Evolutionary conservation across 2,113 vertebrate species (phyloP), one percentile per base, ranked within the genome.

Genomic region (Cyanoramphus novaezelandiae): DNA sequence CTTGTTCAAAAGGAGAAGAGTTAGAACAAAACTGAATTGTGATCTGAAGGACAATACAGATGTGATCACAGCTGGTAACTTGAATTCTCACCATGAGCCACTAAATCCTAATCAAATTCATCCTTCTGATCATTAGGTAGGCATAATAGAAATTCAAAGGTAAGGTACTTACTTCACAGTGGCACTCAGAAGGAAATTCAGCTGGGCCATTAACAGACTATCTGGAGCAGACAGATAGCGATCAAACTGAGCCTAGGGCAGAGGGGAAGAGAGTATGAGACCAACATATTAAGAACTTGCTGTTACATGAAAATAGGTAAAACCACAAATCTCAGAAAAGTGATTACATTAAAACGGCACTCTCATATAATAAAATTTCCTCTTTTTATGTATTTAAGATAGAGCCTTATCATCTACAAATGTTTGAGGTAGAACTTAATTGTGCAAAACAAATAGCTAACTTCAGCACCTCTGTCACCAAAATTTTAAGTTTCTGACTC

Each of bases 111-210:
- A 90, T 35, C 44, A 86, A 84, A 92, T 84, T 71, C 7, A 69
- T 82, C 69, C 62, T 52, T 46, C 28, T 59, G 46, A 86, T 82
- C 57, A 59, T 68, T 74, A 70, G 50, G 68, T 44, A 85, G 68
- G 78, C 47, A 62, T 10, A 79, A 82, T 0, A 87, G 39, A 87
- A 95, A 93, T 71, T 83, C 81, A 49, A 31, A 90, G 33, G 28
- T 37, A 83, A 97, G 57, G 67, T 47, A 98, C 99, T 98, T 97
- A 99, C 99, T 99, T 99, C 91, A 99, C 99, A 77, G 99, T 98
- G 43, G 99, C 98, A 76, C 99, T 99, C 59, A 99, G 98, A 82
- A 99, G 99, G 88, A 99, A 99, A 97, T 99, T 99, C 97, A 99
- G 98, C 94, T 99, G 99, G 20, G 99, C 98, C 99, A 99, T 99